Conservation (phyloP, 2,797 vertebrate genomes). For the Arrhamphus sclerolepis region DNA sequence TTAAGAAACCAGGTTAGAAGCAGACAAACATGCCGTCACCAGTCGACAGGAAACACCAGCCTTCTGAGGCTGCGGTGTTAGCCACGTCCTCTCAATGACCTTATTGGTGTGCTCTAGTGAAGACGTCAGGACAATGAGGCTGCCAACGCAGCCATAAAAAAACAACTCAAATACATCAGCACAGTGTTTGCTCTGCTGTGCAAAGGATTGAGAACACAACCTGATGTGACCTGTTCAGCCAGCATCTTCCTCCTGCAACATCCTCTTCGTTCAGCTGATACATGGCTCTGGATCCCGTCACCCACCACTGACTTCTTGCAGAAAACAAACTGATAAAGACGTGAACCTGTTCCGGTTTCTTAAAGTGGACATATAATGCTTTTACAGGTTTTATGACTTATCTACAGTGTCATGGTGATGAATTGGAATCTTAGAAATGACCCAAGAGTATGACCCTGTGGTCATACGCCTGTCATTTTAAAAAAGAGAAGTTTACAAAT, state of each 20-base stretch:
- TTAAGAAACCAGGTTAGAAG: slow-evolving; percentile 3
- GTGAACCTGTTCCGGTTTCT: too few relatives aligned
- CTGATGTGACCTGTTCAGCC: slow-evolving; percentile 46
- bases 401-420: too few relatives aligned
- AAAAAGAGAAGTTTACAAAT: too few relatives aligned
- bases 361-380: too few relatives aligned
- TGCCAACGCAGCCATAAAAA: slow-evolving; percentile 49
- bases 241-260: slow-evolving; percentile 20
- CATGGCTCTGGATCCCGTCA: background rate
- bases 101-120: slow-evolving; percentile 31
- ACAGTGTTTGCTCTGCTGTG: slow-evolving; percentile 41
- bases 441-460: too few relatives aligned
- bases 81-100: slow-evolving; percentile 22
- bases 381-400: too few relatives aligned
- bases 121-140: slow-evolving; percentile 41
- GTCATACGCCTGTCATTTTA: too few relatives aligned
- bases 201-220: slow-evolving; percentile 52
- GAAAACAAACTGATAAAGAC: too few relatives aligned
- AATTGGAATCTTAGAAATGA: too few relatives aligned
- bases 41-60: slow-evolving; percentile 22
- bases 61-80: slow-evolving; percentile 12
- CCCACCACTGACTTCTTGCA: too few relatives aligned
- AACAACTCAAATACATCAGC: slow-evolving; percentile 28
- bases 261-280: slow-evolving; percentile 25
- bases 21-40: background rate